Conservation (phyloP, 1,140 invertebrate genomes). For the Tribolium madens region DNA sequence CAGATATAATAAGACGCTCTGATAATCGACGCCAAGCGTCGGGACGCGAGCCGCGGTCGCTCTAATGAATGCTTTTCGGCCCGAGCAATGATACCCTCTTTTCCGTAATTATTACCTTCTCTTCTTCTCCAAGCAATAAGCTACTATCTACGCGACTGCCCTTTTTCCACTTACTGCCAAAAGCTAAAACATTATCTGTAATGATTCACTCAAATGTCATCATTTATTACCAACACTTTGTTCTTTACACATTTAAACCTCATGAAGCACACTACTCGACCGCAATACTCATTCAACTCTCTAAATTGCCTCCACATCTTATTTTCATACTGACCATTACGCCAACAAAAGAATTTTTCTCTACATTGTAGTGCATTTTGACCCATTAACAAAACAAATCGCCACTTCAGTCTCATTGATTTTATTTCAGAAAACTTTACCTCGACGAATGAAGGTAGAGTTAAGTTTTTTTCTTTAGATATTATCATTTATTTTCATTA, state of each 20-base stretch:
- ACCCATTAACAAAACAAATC: no score
- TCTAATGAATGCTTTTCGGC: slow-evolving; percentile 24
- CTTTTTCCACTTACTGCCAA: slow-evolving; percentile 1
- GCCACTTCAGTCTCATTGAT: no score
- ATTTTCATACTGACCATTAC: not conserved
- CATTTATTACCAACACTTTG: not conserved
- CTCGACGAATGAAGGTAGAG: no score
- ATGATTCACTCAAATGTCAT: not conserved
- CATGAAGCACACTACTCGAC: not conserved
- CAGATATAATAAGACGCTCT: slow-evolving; percentile 30
- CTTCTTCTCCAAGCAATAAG: not conserved
- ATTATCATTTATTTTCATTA: no score
- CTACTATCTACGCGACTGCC: slow-evolving; percentile 13
- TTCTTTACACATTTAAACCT: not conserved
- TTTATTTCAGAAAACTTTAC: no score
- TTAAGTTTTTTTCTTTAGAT: no score
- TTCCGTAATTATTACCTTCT: slow-evolving; percentile 36
- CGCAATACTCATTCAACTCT: not conserved
- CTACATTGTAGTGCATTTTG: not conserved
- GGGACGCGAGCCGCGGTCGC: slow-evolving; percentile 19
- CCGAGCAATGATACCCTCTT: slow-evolving; percentile 16
- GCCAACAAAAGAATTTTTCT: not conserved
- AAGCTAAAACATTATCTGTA: slow-evolving; percentile 11
- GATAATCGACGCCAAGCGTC: slow-evolving; percentile 8
- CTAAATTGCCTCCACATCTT: not conserved